phyloP scores from a whole-genome alignment of 1,140 invertebrate genomes.

The Aporrectodea caliginosa region DNA sequence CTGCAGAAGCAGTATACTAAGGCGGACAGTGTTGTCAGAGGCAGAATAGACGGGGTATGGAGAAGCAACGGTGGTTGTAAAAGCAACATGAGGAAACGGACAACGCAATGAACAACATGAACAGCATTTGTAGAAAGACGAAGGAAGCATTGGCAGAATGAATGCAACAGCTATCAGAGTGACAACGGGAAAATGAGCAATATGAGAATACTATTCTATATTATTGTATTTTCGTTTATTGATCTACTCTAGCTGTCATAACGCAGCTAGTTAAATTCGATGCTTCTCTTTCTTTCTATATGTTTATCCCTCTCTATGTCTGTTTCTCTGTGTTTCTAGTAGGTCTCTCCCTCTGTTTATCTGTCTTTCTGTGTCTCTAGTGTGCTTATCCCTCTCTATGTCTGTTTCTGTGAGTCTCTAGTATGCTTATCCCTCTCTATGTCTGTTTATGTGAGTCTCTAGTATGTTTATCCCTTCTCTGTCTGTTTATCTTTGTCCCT shows the following conservation, averaged over 20 bases:
- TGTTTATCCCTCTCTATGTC: neutral
- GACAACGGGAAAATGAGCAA: too few relatives aligned
- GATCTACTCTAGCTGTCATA: neutral
- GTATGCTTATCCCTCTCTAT: neutral
- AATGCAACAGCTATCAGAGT: too few relatives aligned
- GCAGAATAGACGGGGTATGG: too few relatives aligned
- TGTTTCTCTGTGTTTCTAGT: neutral
- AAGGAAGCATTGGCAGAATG: too few relatives aligned
- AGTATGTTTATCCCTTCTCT: neutral
- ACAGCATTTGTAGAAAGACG: too few relatives aligned
- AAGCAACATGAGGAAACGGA: too few relatives aligned
- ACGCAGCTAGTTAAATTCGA: too few relatives aligned
- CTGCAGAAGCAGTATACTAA: too few relatives aligned
- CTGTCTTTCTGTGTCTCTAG: neutral
- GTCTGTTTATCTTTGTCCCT: neutral
- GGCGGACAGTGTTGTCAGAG: too few relatives aligned
- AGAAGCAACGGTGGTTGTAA: too few relatives aligned
- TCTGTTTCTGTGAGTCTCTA: neutral
- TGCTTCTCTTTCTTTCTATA: neutral
- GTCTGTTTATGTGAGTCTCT: neutral
- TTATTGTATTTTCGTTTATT: neutral
- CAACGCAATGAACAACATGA: neutral
- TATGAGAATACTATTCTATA: neutral
- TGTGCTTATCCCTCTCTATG: neutral
- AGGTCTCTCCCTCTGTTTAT: neutral